Conservation (phyloP, 2,113 vertebrate species). For the Myrmecophaga tridactyla region DNA sequence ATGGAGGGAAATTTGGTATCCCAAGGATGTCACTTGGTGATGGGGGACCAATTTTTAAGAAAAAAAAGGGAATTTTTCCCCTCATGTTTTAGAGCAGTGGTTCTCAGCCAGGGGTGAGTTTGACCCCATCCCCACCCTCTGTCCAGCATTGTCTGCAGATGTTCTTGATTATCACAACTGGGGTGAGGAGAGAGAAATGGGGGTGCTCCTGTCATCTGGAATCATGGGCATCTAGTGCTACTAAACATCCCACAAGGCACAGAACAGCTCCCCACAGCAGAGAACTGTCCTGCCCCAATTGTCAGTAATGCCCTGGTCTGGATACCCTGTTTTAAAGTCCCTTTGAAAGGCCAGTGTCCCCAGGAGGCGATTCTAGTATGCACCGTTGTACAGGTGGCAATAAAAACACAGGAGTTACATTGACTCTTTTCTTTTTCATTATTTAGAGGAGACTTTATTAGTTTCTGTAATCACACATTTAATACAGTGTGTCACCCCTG, state of each 20-base stretch:
- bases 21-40: neutral
- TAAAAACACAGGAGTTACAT: accelerated
- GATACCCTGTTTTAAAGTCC: neutral
- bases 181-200: no score
- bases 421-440: no score
- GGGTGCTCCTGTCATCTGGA: neutral
- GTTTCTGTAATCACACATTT: no score
- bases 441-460: no score
- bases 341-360: neutral
- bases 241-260: neutral
- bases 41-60: neutral
- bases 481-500: no score
- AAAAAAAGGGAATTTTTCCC: accelerated
- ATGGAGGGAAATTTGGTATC: neutral
- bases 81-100: neutral
- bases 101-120: neutral
- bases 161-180: neutral
- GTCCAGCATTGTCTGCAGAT: neutral
- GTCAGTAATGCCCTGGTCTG: neutral
- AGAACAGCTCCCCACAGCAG: no score
- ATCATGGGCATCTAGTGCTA: neutral
- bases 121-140: accelerated
- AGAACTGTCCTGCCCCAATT: neutral
- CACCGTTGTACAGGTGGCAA: neutral
- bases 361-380: accelerated